Base-by-base conservation (phyloP, 2,797 vertebrate species). In the Ara ararauna region DNA sequence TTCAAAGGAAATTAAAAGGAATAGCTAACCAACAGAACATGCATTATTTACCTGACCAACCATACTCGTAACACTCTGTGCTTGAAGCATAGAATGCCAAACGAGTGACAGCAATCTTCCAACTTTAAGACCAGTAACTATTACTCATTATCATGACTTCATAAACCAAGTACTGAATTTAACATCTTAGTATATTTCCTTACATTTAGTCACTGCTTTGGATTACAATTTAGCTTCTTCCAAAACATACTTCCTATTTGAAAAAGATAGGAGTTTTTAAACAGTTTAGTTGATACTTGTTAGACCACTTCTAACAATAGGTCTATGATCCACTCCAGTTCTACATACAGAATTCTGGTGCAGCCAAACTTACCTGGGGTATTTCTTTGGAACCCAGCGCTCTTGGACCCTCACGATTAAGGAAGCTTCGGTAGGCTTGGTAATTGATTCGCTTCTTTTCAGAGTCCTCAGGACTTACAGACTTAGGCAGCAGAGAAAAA, bases 341-440 rank as follows among this genome's bases (percentile, higher is more conserved):
- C 42, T 20, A 23, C 2, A 10, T 2, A 12, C 0, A 68, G 62
- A 54, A 53, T 34, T 67, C 40, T 66, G 14, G 44, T 54, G 50
- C 0, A 75, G 61, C 29, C 80, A 71, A 21, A 48, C 79, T 97
- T 87, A 99, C 99, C 97, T 97, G 97, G 11, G 99, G 99, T 82
- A 99, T 98, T 91, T 99, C 99, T 97, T 99, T 99, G 81, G 99
- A 99, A 40, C 99, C 99, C 94, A 99, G 98, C 1, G 99, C 99
- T 95, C 99, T 98, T 1, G 99, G 99, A 58, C 99, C 99, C 64
- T 99, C 99, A n/a, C 99, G 98, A 97, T 99, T 99, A 29, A 99
- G 98, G 96, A 95, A 99, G 97, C 98, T 99, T 82, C 99, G 98
- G 95, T 98, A 99, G 13, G 99, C 99, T 44, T 98, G 96, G 19